Percentiles rank a stretch among this genome's conserved stretches.
These are phyloP conservation scores for Drosophila nannoptera DNA, from an alignment of 1,140 invertebrate species.

Conservation along the genomic window DNA sequence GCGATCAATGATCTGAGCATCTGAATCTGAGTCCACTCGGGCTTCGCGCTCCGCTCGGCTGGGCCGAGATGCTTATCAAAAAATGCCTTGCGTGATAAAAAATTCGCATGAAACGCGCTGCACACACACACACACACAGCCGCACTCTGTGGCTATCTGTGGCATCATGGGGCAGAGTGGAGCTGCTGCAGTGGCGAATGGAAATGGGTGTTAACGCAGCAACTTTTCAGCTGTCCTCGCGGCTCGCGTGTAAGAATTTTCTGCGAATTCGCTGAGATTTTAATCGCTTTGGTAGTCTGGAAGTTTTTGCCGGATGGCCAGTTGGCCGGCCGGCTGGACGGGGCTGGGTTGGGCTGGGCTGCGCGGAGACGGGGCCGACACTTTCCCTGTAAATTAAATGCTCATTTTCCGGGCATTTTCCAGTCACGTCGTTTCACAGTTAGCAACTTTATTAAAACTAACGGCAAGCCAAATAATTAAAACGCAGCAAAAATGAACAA, in stretches of 20 bases:
- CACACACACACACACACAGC: not conserved
- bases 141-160: no score
- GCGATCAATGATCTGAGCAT: conserved; percentile 55
- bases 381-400: conserved; percentile 72
- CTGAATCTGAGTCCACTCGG: conserved; percentile 33
- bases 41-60: conserved; percentile 1
- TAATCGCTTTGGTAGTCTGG: conserved; percentile 59
- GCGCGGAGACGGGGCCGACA: conserved; percentile 42
- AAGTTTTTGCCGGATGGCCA: not conserved
- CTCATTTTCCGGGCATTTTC: conserved; percentile 57
- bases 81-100: conserved; percentile 72
- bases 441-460: conserved; percentile 78
- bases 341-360: no score
- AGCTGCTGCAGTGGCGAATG: conserved; percentile 15
- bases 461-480: conserved; percentile 74
- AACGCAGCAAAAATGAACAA: conserved; percentile 52
- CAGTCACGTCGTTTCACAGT: conserved; percentile 76
- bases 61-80: conserved; percentile 60
- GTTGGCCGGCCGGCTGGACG: conserved; percentile 15
- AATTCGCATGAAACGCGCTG: conserved; percentile 62
- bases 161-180: not conserved
- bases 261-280: conserved; percentile 73
- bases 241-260: conserved; percentile 71
- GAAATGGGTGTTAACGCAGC: conserved; percentile 69
- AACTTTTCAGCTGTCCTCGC: conserved; percentile 69